These are phyloP conservation scores for Hipposideros armiger DNA, from an alignment of 2,113 vertebrate genomes.

Conservation along the genomic window DNA sequence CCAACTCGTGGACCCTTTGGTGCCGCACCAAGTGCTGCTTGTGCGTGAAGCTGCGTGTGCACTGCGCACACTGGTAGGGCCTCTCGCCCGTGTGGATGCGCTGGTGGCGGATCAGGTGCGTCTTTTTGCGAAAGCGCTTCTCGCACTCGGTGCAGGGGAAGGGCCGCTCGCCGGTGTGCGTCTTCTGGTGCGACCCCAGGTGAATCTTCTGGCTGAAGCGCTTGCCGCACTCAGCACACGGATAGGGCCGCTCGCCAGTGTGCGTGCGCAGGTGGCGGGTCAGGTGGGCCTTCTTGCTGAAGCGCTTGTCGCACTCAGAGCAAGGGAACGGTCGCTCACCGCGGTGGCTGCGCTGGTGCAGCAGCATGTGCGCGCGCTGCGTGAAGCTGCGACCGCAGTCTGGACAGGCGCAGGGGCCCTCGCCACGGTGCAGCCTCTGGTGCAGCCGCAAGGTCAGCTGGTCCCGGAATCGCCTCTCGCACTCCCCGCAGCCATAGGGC, in stretches of 20 bases:
- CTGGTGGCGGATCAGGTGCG: slow-evolving; percentile 86
- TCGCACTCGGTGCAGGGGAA: slow-evolving; percentile 84
- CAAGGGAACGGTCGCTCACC: slow-evolving; percentile 86
- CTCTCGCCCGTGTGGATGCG: slow-evolving; percentile 86
- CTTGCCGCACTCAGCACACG: slow-evolving; percentile 84
- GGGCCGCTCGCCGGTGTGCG: slow-evolving; percentile 86
- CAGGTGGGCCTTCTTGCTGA: slow-evolving; percentile 88
- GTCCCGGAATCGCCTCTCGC: slow-evolving; percentile 80
- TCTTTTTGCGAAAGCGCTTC: slow-evolving; percentile 87
- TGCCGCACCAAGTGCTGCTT: slow-evolving; percentile 86
- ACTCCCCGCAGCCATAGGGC: slow-evolving; percentile 75
- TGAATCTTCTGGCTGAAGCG: slow-evolving; percentile 88
- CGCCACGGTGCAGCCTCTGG: slow-evolving; percentile 81
- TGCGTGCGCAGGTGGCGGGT: slow-evolving; percentile 86
- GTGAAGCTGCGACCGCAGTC: slow-evolving; percentile 81
- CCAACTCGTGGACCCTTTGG: slow-evolving; percentile 80
- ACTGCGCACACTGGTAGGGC: slow-evolving; percentile 82
- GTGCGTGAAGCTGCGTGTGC: slow-evolving; percentile 84
- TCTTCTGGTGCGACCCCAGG: slow-evolving; percentile 85
- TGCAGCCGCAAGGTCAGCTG: slow-evolving; percentile 79
- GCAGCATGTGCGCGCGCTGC: slow-evolving; percentile 80
- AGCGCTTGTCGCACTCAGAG: slow-evolving; percentile 85
- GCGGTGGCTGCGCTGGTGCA: slow-evolving; percentile 82
- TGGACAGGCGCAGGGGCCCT: slow-evolving; percentile 67
- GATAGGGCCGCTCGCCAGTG: slow-evolving; percentile 86